Conservation (phyloP, 2,888 invertebrate species). For the Metallyticus violacea region DNA sequence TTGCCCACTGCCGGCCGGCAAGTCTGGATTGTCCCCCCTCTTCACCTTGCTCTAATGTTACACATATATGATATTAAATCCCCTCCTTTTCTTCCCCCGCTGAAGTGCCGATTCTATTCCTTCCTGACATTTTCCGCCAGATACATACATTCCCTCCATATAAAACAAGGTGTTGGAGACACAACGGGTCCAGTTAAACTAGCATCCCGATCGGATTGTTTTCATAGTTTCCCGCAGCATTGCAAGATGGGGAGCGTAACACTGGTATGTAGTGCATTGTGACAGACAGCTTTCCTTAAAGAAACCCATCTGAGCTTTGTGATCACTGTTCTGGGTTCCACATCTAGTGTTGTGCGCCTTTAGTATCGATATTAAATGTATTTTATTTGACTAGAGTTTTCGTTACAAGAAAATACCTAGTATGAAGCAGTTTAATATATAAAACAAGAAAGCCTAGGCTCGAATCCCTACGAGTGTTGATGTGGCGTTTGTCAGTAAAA, state of each 20-base stretch:
- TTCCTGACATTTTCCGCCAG: neutral
- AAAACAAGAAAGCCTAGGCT: no score
- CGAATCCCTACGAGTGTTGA: no score
- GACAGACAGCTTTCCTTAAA: no score
- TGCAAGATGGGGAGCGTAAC: conserved; percentile 10
- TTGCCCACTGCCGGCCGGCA: neutral
- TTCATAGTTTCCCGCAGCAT: neutral
- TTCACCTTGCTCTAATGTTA: conserved; percentile 14
- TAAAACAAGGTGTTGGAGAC: conserved; percentile 28
- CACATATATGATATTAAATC: neutral
- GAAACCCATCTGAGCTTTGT: neutral
- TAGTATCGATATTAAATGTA: no score
- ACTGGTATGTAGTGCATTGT: conserved; percentile 25
- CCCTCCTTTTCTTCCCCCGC: neutral
- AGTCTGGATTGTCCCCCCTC: neutral
- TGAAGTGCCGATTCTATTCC: neutral
- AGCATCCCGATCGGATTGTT: neutral
- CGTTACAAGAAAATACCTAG: neutral
- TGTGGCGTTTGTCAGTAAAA: no score
- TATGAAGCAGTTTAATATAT: no score
- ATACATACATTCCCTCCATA: conserved; percentile 26
- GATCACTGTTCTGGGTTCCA: neutral
- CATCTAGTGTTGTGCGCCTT: neutral
- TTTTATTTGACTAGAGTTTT: no score
- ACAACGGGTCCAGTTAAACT: conserved; percentile 23